These are phyloP conservation scores for Limenitis camilla DNA, from an alignment of 2,888 invertebrate genomes.

Conservation along the genomic window DNA sequence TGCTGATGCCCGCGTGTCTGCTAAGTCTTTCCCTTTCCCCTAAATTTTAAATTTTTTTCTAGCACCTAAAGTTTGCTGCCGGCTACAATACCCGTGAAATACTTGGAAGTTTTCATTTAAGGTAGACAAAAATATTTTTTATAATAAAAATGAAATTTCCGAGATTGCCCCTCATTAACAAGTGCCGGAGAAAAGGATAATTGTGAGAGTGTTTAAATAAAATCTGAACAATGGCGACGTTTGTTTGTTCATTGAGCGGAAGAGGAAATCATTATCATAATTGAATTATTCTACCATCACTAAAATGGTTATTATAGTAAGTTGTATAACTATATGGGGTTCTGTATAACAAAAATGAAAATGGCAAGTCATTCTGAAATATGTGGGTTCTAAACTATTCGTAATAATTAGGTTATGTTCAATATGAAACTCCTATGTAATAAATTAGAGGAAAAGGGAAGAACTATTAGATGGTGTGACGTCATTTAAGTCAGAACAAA, in stretches of 20 bases:
- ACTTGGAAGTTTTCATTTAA: background rate
- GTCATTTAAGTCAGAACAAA: too few relatives aligned
- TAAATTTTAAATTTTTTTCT: background rate
- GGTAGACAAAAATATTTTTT: too few relatives aligned
- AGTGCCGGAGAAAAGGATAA: conserved; percentile 6
- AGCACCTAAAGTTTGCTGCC: too few relatives aligned
- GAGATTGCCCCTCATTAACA: conserved; percentile 11
- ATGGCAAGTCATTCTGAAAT: too few relatives aligned
- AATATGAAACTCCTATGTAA: too few relatives aligned
- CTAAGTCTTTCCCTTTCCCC: background rate
- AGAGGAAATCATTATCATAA: conserved; percentile 10
- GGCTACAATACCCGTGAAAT: background rate
- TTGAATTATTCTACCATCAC: conserved; percentile 4
- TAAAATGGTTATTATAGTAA: background rate
- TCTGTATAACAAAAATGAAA: too few relatives aligned
- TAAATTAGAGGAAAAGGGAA: too few relatives aligned
- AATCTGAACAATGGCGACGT: conserved; percentile 6
- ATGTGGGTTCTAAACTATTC: too few relatives aligned
- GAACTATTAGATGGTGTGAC: too few relatives aligned
- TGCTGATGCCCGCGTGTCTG: too few relatives aligned
- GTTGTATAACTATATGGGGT: too few relatives aligned
- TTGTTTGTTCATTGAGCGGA: conserved; percentile 5
- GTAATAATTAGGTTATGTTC: too few relatives aligned
- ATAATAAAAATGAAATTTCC: conserved; percentile 9
- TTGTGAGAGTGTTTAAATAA: conserved; percentile 12